phyloP scores from a whole-genome alignment of 2,888 invertebrate genomes.

The Callimorpha dominula region DNA sequence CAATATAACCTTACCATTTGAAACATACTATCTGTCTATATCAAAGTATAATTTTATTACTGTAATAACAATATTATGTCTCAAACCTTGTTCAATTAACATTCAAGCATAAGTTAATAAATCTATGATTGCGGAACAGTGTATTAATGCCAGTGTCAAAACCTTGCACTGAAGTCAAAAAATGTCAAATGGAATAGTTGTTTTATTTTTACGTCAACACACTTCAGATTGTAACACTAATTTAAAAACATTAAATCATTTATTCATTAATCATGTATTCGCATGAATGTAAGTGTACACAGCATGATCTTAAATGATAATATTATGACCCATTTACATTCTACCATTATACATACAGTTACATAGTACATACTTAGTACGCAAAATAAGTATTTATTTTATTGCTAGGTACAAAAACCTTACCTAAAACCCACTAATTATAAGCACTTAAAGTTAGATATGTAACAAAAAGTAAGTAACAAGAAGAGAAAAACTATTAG shows the following conservation, averaged over 20 bases:
- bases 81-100: constrained; percentile 21
- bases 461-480: too few species aligned
- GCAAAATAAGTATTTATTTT: not conserved
- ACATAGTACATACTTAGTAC: not conserved
- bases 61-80: constrained; percentile 16
- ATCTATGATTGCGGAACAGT: constrained; percentile 33
- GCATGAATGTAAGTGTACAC: not conserved
- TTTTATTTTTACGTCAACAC: not conserved
- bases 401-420: not conserved
- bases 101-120: constrained; percentile 14
- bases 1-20: not conserved
- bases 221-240: not conserved
- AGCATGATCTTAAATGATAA: not conserved
- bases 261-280: not conserved
- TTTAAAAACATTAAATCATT: not conserved
- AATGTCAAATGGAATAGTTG: constrained; percentile 17
- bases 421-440: too few species aligned
- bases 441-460: not conserved
- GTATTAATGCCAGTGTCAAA: constrained; percentile 31
- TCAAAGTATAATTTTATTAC: constrained; percentile 9
- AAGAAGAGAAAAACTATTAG: not conserved
- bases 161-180: constrained; percentile 38
- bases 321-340: not conserved
- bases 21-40: not conserved
- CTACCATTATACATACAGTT: not conserved